These are phyloP conservation scores for Paramormyrops hopkinsi DNA, from an alignment of 2,797 vertebrate species.

Conservation along the genomic window DNA sequence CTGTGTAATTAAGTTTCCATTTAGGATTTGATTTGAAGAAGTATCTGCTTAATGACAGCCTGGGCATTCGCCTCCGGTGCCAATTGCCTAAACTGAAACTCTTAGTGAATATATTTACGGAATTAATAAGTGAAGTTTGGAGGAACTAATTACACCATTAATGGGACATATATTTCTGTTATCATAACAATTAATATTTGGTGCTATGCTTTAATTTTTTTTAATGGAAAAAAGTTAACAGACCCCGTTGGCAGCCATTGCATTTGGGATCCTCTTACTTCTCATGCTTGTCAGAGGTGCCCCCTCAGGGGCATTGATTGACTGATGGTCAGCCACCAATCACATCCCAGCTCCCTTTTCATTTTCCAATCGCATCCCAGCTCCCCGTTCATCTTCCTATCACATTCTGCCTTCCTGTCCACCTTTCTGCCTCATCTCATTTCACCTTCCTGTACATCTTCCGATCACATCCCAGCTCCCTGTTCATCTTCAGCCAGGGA, in stretches of 20 bases:
- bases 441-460: not conserved
- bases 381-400: not conserved
- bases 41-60: not conserved
- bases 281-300: not conserved
- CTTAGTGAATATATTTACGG: not conserved
- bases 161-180: not conserved
- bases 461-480: not conserved
- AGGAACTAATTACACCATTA: slow-evolving; percentile 1
- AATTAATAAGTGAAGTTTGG: not conserved
- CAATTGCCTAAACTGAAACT: not conserved
- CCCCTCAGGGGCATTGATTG: not conserved
- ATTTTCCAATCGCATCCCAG: not conserved
- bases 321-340: not conserved
- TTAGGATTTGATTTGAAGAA: slow-evolving; percentile 13
- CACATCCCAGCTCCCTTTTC: not conserved
- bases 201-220: not conserved
- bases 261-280: not conserved
- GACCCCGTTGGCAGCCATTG: not conserved
- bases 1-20: not conserved
- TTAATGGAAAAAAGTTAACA: not conserved
- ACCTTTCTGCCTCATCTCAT: not conserved
- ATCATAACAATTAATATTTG: not conserved
- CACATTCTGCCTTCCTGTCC: not conserved
- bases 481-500: not conserved
- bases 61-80: not conserved